Evolutionary conservation across 2,797 vertebrate genomes (phyloP).

Genomic region (Scolopax bukidnonensis): DNA sequence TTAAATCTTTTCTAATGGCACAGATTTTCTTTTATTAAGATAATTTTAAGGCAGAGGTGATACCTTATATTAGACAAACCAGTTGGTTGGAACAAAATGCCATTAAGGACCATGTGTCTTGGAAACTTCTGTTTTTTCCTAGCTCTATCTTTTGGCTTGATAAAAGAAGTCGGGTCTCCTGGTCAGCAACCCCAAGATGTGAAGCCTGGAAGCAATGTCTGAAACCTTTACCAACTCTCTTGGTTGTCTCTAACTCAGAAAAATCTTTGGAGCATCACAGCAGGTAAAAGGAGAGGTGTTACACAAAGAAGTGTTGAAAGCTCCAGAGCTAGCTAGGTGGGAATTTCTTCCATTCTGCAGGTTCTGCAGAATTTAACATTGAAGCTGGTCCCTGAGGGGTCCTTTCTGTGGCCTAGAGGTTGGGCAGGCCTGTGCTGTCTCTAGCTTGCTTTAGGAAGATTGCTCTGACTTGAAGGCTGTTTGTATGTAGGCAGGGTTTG

Average conservation of each 20-base stretch:
- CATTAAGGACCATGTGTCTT: neutral
- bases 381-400: neutral
- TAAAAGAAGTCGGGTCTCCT: neutral
- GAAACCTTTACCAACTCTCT: neutral
- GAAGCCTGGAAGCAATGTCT: neutral
- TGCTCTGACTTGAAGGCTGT: fast-evolving
- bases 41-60: neutral
- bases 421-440: neutral
- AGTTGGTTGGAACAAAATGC: neutral
- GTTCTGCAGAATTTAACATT: neutral
- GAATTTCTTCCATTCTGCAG: neutral
- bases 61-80: neutral
- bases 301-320: neutral
- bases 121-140: neutral
- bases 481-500: neutral
- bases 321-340: neutral
- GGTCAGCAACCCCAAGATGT: neutral
- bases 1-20: neutral
- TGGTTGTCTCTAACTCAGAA: neutral
- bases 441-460: neutral
- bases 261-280: neutral
- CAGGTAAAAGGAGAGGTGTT: neutral
- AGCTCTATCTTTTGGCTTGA: neutral
- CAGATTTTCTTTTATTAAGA: neutral
- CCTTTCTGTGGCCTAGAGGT: neutral